Evolutionary conservation across 2,888 invertebrate genomes (phyloP), one percentile per base, ranked within the genome.

Genomic region (Ennomos fuscantarius): DNA sequence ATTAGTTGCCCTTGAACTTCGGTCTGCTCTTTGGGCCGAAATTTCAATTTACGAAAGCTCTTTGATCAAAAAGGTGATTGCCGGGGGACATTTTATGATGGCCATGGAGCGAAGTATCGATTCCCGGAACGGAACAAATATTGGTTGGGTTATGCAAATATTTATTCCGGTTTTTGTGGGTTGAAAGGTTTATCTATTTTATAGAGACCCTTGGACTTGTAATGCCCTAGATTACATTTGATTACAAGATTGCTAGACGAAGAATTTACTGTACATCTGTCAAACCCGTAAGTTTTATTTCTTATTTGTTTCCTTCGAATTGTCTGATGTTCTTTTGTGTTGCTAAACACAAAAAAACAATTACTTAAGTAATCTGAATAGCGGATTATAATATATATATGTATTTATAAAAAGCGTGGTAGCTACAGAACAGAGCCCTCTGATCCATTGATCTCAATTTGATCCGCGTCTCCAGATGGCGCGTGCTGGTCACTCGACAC

Each of bases 1-100:
- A 45, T 55, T 45, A 47, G 24, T 46, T 13, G 50, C 43, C 64
- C 61, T 64, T 64, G 58, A 60, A 52, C 48, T 47, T 6, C 12
- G 11, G 40, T 15, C 0, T 45, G 52, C 43, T 52, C 50, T 42
- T 34, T 35, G 51, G 40, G 12, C 13, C 42, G 47, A 49, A 56
- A 46, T 43, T 43, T 37, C 44, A 45, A 59, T 45, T 34, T 43
- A 9, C 31, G 24, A 51, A 41, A 50, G 15, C 42, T 51, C 37
- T 50, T 55, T 46, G 56, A 50, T 57, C 42, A 32, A 6, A 43
- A 50, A 56, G 36, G 47, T 52, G 49, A 50, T 50, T 46, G 45
- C 42, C 35, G 33, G 11, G 44, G 35, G 42, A 24, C 50, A 46
- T 47, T 47, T 47, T 39, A 43, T 43, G 46, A 35, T 45, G 45